Evolutionary conservation across 2,113 vertebrate genomes (phyloP).

Genomic region (Drymodes brunneopygia): DNA sequence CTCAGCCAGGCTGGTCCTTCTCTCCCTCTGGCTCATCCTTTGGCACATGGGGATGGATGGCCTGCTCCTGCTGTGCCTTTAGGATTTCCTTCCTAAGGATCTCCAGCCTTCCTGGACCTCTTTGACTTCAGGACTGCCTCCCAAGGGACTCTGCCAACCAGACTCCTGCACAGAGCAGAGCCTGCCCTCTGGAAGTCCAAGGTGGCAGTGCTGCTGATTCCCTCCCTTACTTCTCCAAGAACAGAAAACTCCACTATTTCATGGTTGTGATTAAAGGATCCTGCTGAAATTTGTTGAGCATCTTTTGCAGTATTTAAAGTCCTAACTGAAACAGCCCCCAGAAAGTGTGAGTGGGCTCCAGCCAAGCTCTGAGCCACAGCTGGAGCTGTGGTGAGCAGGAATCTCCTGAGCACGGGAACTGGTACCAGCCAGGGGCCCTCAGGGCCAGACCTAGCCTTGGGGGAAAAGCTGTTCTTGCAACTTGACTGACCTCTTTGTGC

Average conservation of each 20-base stretch:
- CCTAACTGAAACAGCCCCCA: not conserved
- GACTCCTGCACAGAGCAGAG: not conserved
- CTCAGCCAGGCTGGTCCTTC: not conserved
- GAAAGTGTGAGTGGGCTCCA: not conserved
- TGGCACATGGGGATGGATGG: not conserved
- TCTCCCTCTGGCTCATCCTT: not conserved
- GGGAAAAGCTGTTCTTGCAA: not conserved
- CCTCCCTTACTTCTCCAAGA: not conserved
- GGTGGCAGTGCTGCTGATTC: not conserved
- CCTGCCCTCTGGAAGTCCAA: not conserved
- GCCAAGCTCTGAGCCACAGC: rapidly evolving
- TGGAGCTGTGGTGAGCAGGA: not conserved
- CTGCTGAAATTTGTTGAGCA: not conserved
- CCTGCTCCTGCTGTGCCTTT: not conserved
- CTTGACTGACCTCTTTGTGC: not conserved
- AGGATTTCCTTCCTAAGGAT: not conserved
- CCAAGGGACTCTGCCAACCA: not conserved
- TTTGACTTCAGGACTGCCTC: not conserved
- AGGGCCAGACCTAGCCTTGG: not conserved
- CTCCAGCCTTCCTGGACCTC: too few relatives aligned
- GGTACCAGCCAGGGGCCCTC: not conserved
- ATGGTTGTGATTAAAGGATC: not conserved
- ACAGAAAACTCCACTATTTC: not conserved
- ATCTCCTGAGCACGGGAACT: not conserved
- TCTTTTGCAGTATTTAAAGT: not conserved